Evolutionary conservation across 2,888 invertebrate genomes (phyloP).

Genomic region (Ischnus inquisitorius): DNA sequence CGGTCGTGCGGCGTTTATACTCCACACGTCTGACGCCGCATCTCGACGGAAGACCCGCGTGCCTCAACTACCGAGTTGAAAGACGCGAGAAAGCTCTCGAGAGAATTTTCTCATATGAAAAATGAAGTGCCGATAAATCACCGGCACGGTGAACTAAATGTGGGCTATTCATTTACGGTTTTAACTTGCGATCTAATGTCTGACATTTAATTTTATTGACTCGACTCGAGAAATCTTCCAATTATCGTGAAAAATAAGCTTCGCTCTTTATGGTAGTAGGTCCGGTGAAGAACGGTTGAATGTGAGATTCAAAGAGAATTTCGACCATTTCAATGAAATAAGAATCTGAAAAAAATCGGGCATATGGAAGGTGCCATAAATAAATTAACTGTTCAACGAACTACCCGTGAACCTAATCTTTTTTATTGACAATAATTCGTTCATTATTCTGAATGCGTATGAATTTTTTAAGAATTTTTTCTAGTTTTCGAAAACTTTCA

Average conservation of each 20-base stretch:
- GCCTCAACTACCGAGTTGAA: constrained; percentile 7
- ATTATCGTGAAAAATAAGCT: constrained; percentile 3
- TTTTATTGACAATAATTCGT: no score
- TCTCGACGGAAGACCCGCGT: background rate
- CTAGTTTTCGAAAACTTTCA: no score
- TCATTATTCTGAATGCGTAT: no score
- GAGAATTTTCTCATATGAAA: background rate
- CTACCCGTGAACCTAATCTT: no score
- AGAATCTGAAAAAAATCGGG: no score
- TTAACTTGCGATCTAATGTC: background rate
- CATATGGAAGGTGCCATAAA: no score
- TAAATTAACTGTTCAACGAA: no score
- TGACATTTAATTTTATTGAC: background rate
- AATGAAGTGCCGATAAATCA: constrained; percentile 24
- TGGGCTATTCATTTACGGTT: background rate
- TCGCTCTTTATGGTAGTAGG: no score
- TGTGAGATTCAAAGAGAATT: no score
- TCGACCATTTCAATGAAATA: no score
- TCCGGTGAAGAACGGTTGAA: no score
- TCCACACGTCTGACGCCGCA: constrained; percentile 12
- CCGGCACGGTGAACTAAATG: background rate
- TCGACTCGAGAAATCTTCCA: background rate
- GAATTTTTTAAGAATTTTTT: no score
- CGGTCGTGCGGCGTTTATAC: constrained; percentile 16
- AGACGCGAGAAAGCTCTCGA: constrained; percentile 5